A percentile compares a stretch with the other conserved stretches of the same genome.
These are phyloP conservation scores for Hydra vulgaris DNA, from an alignment of 30 jellyfish, hydroid and myxozoan species.

Conservation along the genomic window DNA sequence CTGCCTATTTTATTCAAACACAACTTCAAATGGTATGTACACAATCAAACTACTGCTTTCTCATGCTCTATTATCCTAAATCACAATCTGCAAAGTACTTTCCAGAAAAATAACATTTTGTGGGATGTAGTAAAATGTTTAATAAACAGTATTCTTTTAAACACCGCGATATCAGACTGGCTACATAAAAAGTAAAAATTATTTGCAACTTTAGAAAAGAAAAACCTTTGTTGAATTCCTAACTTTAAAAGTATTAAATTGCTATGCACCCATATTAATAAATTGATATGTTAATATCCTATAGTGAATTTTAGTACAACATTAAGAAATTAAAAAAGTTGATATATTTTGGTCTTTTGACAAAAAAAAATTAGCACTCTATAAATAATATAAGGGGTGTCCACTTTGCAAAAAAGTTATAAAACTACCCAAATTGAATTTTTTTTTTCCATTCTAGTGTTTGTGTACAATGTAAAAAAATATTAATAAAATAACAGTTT, in stretches of 20 bases:
- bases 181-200: neutral
- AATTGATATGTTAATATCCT: no score
- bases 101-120: conserved; percentile 10
- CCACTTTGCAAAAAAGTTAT: no score
- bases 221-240: neutral
- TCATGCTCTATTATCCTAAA: conserved; percentile 17
- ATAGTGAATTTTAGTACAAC: no score
- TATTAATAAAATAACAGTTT: no score
- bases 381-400: no score
- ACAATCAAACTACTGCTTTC: conserved; percentile 6
- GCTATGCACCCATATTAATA: neutral
- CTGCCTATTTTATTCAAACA: conserved; percentile 1
- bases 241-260: neutral
- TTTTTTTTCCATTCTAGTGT: no score
- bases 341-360: no score
- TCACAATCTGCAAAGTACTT: conserved; percentile 24
- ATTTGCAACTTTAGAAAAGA: neutral
- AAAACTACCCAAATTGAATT: no score
- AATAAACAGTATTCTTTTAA: neutral
- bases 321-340: no score
- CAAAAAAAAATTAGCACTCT: no score
- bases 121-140: conserved; percentile 6
- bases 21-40: conserved; percentile 31
- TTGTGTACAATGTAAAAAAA: no score
- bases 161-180: neutral